Base-by-base conservation (phyloP, 2,113 vertebrate genomes). In the Cairina moschata region DNA sequence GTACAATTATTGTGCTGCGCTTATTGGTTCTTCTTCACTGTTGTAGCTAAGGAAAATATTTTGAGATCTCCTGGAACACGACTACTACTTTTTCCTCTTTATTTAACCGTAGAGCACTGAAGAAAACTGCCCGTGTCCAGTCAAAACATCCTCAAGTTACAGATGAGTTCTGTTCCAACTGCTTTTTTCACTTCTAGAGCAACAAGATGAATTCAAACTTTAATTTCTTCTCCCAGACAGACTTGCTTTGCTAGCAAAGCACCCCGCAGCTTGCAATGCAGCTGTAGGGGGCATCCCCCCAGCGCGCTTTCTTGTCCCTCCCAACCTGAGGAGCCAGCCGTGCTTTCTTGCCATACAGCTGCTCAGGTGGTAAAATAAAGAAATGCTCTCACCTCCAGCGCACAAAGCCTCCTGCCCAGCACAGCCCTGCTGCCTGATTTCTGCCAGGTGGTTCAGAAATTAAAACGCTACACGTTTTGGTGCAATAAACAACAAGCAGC, bases 111-210 rank as follows among this genome's bases (percentile, higher is more conserved):
- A 40, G 15, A 73, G 34, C 50, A 50, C 17, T 32, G 44, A 68
- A 56, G 42, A 81, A 59, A 77, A 34, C 36, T 58, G 6, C 59
- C 69, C 31, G 10, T 66, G 20, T 32, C 50, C 44, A 82, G n/a
- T 38, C 65, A 79, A 83, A 91, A 91, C 9, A 68, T 15, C 26
- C 25, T 46, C 77, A 73, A 83, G 66, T 79, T 82, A 54, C 71
- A 83, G 15, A 44, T 7, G 20, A 40, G 4, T 34, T 79, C 34
- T 12, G 60, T 32, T 81, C 67, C 66, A 63, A 15, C 5, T 67
- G 69, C 42, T 72, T 69, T 0, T 83, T 86, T 68, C 2, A 4
- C 59, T 91, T 59, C 13, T 42, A 8, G 21, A 83, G 76, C 34
- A 48, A 13, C 1, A 32, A 80, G 3, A 86, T 44, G 21, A 28